Conservation (phyloP, 2,113 vertebrate species). For the Eptatretus burgeri region DNA sequence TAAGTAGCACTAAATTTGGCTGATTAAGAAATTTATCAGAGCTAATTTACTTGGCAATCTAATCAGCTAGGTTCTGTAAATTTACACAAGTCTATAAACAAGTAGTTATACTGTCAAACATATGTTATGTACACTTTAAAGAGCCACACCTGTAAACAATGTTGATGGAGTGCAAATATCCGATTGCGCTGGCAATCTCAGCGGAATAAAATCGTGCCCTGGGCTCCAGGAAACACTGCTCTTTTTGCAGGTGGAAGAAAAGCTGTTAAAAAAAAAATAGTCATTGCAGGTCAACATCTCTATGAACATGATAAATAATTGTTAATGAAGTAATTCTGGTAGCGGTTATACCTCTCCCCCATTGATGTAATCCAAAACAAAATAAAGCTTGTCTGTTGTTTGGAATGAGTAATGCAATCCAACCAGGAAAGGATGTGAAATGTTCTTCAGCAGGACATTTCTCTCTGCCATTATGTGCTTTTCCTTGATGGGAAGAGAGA, state of each 20-base stretch:
- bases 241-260: slow-evolving; percentile 82
- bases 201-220: slow-evolving; percentile 65
- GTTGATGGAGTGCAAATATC: slow-evolving; percentile 79
- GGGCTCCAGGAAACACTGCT: slow-evolving; percentile 56
- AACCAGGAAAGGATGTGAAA: slow-evolving; percentile 35
- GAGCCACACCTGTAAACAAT: slow-evolving; percentile 59
- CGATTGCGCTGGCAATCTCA: slow-evolving; percentile 66
- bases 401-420: slow-evolving; percentile 37
- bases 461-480: slow-evolving; percentile 41
- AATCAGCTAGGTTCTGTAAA: too few species aligned
- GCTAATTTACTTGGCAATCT: too few species aligned
- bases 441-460: slow-evolving; percentile 33
- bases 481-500: slow-evolving; percentile 18
- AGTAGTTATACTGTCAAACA: too few species aligned
- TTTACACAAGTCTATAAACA: too few species aligned
- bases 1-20: too few species aligned
- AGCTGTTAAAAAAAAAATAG: slow-evolving; percentile 19
- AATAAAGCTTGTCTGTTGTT: slow-evolving; percentile 35
- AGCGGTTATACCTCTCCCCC: slow-evolving; percentile 22
- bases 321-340: too few species aligned
- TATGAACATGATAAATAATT: too few species aligned
- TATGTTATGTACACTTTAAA: background rate
- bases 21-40: too few species aligned
- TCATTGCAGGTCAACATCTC: too few species aligned
- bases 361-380: slow-evolving; percentile 33